A percentile compares a stretch with the other conserved stretches of the same genome.
phyloP scores from a whole-genome alignment of 2,888 invertebrate species.

The Halictus quadricinctus region DNA sequence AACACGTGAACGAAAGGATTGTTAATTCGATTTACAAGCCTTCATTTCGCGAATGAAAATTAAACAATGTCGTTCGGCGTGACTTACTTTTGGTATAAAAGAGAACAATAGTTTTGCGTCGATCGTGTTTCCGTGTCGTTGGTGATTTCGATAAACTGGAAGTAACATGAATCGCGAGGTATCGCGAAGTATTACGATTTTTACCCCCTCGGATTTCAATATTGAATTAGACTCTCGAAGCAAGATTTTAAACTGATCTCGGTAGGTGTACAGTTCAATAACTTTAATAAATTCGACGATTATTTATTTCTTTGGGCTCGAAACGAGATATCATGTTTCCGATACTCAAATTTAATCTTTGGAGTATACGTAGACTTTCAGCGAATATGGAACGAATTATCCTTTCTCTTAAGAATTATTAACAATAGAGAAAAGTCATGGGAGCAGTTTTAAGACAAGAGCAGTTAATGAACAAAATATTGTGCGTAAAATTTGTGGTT shows the following conservation, averaged over 20 bases:
- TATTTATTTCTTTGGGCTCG: background rate
- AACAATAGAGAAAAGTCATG: background rate
- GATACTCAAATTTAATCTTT: background rate
- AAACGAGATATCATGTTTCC: background rate
- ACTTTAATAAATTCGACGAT: background rate
- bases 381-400: background rate
- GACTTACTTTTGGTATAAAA: background rate
- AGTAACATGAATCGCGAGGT: background rate
- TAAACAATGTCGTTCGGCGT: background rate
- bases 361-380: background rate
- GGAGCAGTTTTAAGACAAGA: background rate
- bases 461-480: background rate
- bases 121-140: background rate
- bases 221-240: background rate
- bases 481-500: slow-evolving; percentile 18
- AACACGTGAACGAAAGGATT: background rate
- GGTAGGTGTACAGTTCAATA: background rate
- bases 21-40: background rate
- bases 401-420: background rate
- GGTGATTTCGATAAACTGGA: background rate
- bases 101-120: background rate
- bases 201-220: background rate
- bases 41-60: background rate
- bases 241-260: background rate
- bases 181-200: background rate